Evolutionary conservation across 2,113 vertebrate species (phyloP).

Genomic region (Gymnarchus niloticus): DNA sequence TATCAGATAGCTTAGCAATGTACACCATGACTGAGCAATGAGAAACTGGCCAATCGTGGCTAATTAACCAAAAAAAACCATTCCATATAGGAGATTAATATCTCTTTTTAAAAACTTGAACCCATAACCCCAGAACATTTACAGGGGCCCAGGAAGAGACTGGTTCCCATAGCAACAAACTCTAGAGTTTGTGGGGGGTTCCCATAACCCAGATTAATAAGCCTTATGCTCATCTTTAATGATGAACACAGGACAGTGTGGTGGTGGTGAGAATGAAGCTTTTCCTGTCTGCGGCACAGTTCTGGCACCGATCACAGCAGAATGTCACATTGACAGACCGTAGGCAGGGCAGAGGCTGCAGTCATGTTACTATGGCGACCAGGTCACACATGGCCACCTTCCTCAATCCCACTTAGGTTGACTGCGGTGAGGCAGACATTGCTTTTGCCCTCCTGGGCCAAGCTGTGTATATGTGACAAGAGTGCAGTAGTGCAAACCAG

Average conservation of each 20-base stretch:
- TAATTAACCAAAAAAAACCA: neutral
- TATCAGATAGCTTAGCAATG: neutral
- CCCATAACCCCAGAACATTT: neutral
- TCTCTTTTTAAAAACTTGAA: neutral
- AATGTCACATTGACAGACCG: neutral
- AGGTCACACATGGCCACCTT: slow-evolving; percentile 50
- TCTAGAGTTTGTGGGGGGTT: neutral
- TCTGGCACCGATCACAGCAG: neutral
- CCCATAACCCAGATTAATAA: neutral
- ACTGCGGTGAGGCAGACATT: slow-evolving; percentile 50
- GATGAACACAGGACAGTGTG: neutral
- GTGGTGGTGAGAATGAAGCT: neutral
- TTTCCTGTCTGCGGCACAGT: neutral
- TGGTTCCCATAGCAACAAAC: neutral
- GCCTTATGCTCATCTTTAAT: neutral
- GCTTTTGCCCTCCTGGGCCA: slow-evolving; percentile 34
- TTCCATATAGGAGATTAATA: neutral
- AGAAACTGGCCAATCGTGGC: neutral
- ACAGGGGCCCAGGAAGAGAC: neutral
- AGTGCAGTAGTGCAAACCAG: too few species aligned
- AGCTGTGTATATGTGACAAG: neutral
- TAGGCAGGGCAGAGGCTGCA: slow-evolving; percentile 29
- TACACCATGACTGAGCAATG: neutral
- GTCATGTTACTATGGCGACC: slow-evolving; percentile 49
- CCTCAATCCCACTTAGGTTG: slow-evolving; percentile 54